A percentile compares a stretch with the other conserved stretches of the same genome.
Evolutionary conservation across 2,888 invertebrate genomes (phyloP).

Genomic region (Carcina quercana): DNA sequence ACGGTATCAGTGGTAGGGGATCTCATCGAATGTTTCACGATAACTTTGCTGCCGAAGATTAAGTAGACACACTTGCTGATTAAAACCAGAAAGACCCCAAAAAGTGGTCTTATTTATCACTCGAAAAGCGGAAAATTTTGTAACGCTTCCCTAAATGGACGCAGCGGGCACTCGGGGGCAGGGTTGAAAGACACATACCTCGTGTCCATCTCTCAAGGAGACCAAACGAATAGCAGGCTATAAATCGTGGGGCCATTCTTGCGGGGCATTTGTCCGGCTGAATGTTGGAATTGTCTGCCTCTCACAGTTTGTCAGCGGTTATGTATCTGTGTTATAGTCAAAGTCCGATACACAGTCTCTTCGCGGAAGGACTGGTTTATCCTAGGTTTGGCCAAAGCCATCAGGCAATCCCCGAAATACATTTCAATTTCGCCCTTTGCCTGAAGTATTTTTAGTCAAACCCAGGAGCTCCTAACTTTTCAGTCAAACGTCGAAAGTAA

Average conservation of each 20-base stretch:
- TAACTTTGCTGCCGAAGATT: background rate
- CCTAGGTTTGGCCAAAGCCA: too few species aligned
- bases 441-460: too few species aligned
- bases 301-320: constrained; percentile 34
- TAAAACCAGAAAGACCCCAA: background rate
- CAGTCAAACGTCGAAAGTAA: too few species aligned
- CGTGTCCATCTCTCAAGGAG: constrained; percentile 31
- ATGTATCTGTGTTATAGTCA: constrained; percentile 8
- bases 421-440: too few species aligned
- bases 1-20: background rate
- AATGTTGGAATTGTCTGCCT: constrained; percentile 31
- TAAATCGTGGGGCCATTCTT: constrained; percentile 51
- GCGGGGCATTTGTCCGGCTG: constrained; percentile 51
- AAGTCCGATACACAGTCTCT: too few species aligned
- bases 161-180: too few species aligned
- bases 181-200: constrained; percentile 36
- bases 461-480: too few species aligned
- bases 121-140: constrained; percentile 10
- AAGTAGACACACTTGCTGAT: background rate
- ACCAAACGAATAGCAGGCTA: constrained; percentile 44
- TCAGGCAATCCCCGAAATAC: too few species aligned
- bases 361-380: too few species aligned
- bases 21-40: background rate
- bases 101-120: constrained; percentile 2
- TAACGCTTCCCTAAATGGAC: constrained; percentile 6